Evolutionary conservation across 2,113 vertebrate species (phyloP), one percentile per base, ranked within the genome.

Genomic region (Plecotus auritus): DNA sequence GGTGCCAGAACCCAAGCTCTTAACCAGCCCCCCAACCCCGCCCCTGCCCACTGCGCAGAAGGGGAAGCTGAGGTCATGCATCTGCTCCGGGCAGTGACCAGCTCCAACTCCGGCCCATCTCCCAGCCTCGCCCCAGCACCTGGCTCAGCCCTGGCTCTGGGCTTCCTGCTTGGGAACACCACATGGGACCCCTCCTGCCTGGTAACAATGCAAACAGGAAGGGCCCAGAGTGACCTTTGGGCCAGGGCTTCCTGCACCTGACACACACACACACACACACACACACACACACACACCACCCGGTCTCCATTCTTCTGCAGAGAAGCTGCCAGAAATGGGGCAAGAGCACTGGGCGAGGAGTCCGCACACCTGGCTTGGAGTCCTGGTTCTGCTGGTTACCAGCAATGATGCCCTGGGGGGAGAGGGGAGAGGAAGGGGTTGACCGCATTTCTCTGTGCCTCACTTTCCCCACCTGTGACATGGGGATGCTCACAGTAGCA

Each of bases 381-480:
- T 12, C 20, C 88, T 7, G 4, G 40, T 54, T 40, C 56, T 67
- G 56, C 66, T 4, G 37, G 61, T 30, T 0, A 10, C 35, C 9
- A 22, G 40, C 32, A 17, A 45, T 0, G 8, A 37, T 7, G 87
- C 22, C 42, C 13, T 17, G 32, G 72, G 6, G n/a, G 59, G 6
- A 1, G 30, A 2, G 7, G 22, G 28, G 7, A 5, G 9, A 4
- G 49, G 7, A 18, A 23, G 9, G 10, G 13, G 14, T 10, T 9
- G n/a, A 30, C 18, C 9, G 9, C 37, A 26, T 18, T 9, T 28
- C 61, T 35, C 6, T 14, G 2, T 26, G 91, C 49, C 92, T 78
- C 59, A 0, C 51, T 67, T 23, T 73, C 32, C 51, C 72, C 70
- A n/a, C 51, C 64, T 56, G 84, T 40, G 32, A 73, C 37, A 14